Base-by-base conservation (phyloP, 1,140 invertebrate genomes). In the Coptotermes formosanus region DNA sequence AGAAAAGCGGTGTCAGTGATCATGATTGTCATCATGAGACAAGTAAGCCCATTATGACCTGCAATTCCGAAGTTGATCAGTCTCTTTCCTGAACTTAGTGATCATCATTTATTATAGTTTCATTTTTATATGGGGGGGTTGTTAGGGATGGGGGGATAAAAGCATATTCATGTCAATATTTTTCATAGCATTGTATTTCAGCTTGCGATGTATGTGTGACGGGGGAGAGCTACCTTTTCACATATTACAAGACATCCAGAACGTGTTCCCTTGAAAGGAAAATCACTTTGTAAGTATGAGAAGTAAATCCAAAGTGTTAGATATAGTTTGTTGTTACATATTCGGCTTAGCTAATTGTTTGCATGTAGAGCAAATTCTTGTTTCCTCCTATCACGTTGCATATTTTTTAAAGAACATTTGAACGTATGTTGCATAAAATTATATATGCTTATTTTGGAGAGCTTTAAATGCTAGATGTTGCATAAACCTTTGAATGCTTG, bases 271-370 rank as follows among this genome's bases (percentile, higher is more conserved):
- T n/a, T n/a, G 0, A 30, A 75, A 75, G 25, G 64, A 75, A 75
- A 75, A 75, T 55, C 25, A 75, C 64, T 75, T 75, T 75, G 64
- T 75, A 75, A 75, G 64, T 75, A 75, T n/a, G 64, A 75, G n/a
- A 75, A 75, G 30, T 23, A 21, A 19, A 64, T 75, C n/a, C 64
- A 75, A 75, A 75, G 30, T 75, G 64, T 75, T 75, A 75, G 0
- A 75, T 30, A n/a, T 75, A 75, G 64, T 75, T 75, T 75, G 25
- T 75, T 75, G 64, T 75, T 75, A 75, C 64, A n/a, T 75, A 75
- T 30, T 30, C n/a, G 0, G 25, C 64, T 30, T 75, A 75, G 64
- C 64, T 75, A 75, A 75, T 75, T 75, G 64, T 75, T 75, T 75
- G 64, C 64, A n/a, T 30, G n/a, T 30, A 30, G 64, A 75, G 64